Percentiles rank a stretch among this genome's conserved stretches.
These are phyloP conservation scores for Cacatua alba DNA, from an alignment of 2,113 vertebrate genomes.

Conservation along the genomic window DNA sequence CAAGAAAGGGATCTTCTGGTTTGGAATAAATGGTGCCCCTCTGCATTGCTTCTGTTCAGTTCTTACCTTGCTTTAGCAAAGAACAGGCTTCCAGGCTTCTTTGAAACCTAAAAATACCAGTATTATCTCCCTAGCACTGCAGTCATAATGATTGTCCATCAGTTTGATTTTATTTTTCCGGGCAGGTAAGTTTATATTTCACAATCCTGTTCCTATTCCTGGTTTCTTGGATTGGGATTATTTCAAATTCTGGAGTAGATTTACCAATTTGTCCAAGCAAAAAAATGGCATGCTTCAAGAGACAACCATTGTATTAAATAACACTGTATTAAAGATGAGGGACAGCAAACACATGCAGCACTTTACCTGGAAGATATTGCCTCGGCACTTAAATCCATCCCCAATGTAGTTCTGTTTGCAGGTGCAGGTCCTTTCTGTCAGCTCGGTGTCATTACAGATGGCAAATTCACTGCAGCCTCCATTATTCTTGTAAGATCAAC, in stretches of 20 bases:
- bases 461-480: slow-evolving; percentile 86
- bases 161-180: not conserved
- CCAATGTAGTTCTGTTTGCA: slow-evolving; percentile 78
- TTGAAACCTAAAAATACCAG: not conserved
- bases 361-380: slow-evolving; percentile 81
- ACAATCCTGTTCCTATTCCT: not conserved
- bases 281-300: not conserved
- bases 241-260: not conserved
- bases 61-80: not conserved
- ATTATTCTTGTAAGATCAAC: slow-evolving; percentile 79
- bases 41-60: not conserved
- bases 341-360: not conserved
- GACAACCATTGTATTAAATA: not conserved
- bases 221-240: not conserved
- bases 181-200: not conserved
- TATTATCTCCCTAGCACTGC: not conserved
- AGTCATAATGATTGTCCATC: not conserved
- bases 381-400: slow-evolving; percentile 85
- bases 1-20: not conserved
- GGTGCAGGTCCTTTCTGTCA: slow-evolving; percentile 78
- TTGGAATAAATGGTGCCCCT: not conserved
- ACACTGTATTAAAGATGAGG: not conserved
- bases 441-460: slow-evolving; percentile 79
- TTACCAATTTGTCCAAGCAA: not conserved
- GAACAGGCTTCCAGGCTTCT: not conserved